phyloP scores from a whole-genome alignment of 2,888 invertebrate genomes.

The Mesorhabditis belari region DNA sequence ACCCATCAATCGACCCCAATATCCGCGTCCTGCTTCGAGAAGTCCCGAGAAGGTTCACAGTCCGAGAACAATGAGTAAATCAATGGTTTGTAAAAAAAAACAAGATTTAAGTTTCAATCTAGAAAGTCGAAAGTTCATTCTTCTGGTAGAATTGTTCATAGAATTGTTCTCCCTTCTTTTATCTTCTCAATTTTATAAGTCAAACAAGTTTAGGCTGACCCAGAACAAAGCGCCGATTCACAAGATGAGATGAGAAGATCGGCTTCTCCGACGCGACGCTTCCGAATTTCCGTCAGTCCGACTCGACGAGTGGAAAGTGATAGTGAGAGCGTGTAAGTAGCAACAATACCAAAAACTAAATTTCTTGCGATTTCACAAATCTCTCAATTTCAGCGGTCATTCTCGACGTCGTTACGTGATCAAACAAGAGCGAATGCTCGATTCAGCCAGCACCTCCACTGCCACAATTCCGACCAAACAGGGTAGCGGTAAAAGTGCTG shows the following conservation, averaged over 20 bases:
- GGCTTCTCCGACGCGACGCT: constrained; percentile 31
- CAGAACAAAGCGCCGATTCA: background rate
- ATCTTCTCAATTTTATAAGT: too few relatives aligned
- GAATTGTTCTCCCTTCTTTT: too few relatives aligned
- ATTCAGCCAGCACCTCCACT: background rate
- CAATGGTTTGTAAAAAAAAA: background rate
- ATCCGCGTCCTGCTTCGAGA: background rate
- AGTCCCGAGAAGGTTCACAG: background rate
- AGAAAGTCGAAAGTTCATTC: too few relatives aligned
- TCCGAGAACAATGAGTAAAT: background rate
- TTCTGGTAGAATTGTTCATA: too few relatives aligned
- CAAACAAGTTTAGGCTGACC: too few relatives aligned
- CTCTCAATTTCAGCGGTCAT: background rate
- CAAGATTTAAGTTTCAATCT: background rate
- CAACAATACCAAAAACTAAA: background rate
- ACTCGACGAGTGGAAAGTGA: constrained; percentile 30
- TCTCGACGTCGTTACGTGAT: background rate
- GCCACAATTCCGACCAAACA: background rate
- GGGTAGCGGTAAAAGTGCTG: too few relatives aligned
- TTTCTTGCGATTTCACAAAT: background rate
- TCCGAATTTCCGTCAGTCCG: constrained; percentile 49
- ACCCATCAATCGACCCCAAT: background rate
- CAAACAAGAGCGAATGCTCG: background rate
- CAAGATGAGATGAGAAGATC: background rate
- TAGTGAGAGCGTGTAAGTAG: constrained; percentile 14